phyloP scores from a whole-genome alignment of 2,888 invertebrate species.

The Galerucella calmariensis region DNA sequence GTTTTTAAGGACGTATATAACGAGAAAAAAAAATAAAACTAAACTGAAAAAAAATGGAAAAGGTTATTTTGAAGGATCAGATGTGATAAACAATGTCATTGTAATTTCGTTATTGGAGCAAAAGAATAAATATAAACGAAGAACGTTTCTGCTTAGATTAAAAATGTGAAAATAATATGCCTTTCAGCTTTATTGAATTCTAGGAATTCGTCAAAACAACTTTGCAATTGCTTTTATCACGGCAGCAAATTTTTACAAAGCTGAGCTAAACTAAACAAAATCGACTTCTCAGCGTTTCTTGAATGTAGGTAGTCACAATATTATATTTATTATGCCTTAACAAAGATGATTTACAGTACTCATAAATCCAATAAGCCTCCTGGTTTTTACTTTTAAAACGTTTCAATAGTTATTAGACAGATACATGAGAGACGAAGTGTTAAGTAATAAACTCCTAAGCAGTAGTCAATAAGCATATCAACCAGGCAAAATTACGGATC shows the following conservation, averaged over 20 bases:
- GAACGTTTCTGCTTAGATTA: no score
- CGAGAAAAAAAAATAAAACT: not conserved
- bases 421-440: no score
- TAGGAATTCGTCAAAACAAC: not conserved
- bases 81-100: not conserved
- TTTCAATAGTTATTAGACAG: no score
- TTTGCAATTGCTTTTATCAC: not conserved
- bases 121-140: no score
- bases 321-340: not conserved
- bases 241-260: not conserved
- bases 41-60: not conserved
- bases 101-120: not conserved
- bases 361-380: no score
- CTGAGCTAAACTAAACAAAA: not conserved
- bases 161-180: no score
- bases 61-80: not conserved
- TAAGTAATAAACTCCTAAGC: no score
- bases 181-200: not conserved
- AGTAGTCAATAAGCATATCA: no score
- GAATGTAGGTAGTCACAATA: not conserved
- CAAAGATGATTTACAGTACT: not conserved
- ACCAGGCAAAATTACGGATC: no score
- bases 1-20: not conserved
- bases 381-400: no score
- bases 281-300: not conserved